Base-by-base conservation (phyloP, 2,797 vertebrate species). In the Eospalax fontanierii region DNA sequence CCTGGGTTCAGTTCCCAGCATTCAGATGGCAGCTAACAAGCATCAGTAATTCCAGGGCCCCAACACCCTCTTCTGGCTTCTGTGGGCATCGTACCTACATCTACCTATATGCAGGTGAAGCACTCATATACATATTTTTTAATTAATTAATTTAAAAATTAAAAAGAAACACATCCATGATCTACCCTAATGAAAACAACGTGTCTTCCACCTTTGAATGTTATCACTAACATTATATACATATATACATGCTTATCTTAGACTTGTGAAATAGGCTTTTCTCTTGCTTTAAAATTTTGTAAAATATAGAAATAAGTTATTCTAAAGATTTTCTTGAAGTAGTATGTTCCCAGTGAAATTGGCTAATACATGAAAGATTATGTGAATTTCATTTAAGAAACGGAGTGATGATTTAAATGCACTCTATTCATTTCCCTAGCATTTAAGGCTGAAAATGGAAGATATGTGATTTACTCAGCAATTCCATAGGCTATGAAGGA, bases 301-400 rank as follows among this genome's bases (percentile, higher is more conserved):
- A 2, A 86, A 90, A 65, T 28, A 40, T 40, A 84, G n/a, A 73
- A 90, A 57, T 14, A 59, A 54, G n/a, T 6, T 90, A 63, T 70
- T 54, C 2, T 35, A 84, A 74, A 87, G 22, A 18, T 86, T 90
- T 86, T n/a, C n/a, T n/a, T 79, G 88, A 85, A 70, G 16, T 90
- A 80, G 84, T 8, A 40, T 84, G 1, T 71, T 78, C 4, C 59
- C 7, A 43, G 63, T 9, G 81, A 92, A 93, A 93, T 22, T 91
- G 66, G 30, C 1, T 82, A 95, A 81, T 74, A 81, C 43, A 76
- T 87, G 54, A 30, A 92, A 91, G 30, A 76, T 66, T 3, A 33
- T 43, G 11, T 35, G 33, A 81, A 68, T 46, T 95, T 87, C 3
- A 35, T 79, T 90, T 91, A 46, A n/a, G 90, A 61, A 87, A 90